Percentiles rank a stretch among this genome's conserved stretches.
Conservation (phyloP, 2,113 vertebrate species). For the Electrona antarctica region DNA sequence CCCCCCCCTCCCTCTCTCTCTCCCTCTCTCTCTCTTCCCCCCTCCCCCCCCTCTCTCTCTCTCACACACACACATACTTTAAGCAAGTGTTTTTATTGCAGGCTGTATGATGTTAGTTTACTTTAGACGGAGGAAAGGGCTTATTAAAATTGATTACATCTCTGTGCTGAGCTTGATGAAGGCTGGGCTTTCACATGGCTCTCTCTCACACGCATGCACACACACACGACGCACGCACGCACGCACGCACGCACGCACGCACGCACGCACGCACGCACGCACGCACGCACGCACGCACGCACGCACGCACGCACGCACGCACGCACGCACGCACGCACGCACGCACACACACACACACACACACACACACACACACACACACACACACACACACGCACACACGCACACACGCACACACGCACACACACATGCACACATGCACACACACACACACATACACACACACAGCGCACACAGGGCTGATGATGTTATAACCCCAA, state of each 20-base stretch:
- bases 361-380: no score
- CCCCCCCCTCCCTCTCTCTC: not conserved
- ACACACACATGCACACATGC: no score
- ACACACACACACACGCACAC: not conserved
- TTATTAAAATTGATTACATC: constrained; percentile 71
- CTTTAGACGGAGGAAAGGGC: constrained; percentile 62
- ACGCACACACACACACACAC: no score
- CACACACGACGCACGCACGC: constrained; percentile 6
- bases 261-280: not conserved
- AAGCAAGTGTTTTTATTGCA: constrained; percentile 59
- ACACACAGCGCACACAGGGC: constrained; percentile 1
- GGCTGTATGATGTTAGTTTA: constrained; percentile 57
- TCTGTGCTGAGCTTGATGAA: constrained; percentile 16
- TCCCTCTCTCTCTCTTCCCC: not conserved
- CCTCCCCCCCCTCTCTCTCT: not conserved
- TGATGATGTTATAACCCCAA: constrained; percentile 24
- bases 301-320: not conserved
- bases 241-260: constrained; percentile 4
- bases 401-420: constrained; percentile 6
- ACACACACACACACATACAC: no score
- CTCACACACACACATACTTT: constrained; percentile 44
- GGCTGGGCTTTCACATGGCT: constrained; percentile 34
- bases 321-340: not conserved
- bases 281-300: constrained; percentile 1
- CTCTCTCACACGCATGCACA: constrained; percentile 7